Percentiles rank a stretch among this genome's conserved stretches.
Conservation (phyloP, 2,113 vertebrate genomes). For the Tachuris rubrigastra region DNA sequence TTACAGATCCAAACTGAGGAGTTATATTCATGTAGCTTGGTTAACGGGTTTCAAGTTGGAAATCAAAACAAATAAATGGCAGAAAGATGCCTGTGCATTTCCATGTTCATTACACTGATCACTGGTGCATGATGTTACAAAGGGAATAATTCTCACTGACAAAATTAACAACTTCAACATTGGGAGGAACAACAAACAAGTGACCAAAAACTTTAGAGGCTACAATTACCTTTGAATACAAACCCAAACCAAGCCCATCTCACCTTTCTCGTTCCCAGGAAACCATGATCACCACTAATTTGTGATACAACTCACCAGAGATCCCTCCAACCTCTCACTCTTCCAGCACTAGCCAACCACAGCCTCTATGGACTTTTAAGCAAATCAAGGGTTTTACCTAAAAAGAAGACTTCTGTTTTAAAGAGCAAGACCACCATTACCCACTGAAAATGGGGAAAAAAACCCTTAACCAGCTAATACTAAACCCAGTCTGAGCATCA, state of each 20-base stretch:
- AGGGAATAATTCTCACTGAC: background rate
- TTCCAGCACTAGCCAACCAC: background rate
- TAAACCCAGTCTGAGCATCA: background rate
- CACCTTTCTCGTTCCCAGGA: background rate
- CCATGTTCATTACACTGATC: background rate
- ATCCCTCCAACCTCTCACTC: background rate
- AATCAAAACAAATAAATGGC: background rate
- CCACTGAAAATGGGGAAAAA: background rate
- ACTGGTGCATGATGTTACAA: background rate
- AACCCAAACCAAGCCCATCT: background rate
- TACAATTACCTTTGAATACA: background rate
- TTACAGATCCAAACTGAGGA: background rate
- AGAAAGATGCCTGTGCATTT: background rate
- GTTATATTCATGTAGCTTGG: background rate
- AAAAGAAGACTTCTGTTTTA: background rate
- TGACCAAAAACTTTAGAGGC: background rate
- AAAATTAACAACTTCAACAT: background rate
- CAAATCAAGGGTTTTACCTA: background rate
- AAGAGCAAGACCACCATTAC: background rate
- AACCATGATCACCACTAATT: background rate
- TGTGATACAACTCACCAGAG: background rate
- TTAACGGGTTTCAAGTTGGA: background rate
- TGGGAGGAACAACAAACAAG: background rate
- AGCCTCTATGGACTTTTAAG: background rate
- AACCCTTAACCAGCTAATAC: accelerated